A percentile compares a stretch with the other conserved stretches of the same genome.
Evolutionary conservation across 2,888 invertebrate genomes (phyloP).

Genomic region (Caenorhabditis japonica): DNA sequence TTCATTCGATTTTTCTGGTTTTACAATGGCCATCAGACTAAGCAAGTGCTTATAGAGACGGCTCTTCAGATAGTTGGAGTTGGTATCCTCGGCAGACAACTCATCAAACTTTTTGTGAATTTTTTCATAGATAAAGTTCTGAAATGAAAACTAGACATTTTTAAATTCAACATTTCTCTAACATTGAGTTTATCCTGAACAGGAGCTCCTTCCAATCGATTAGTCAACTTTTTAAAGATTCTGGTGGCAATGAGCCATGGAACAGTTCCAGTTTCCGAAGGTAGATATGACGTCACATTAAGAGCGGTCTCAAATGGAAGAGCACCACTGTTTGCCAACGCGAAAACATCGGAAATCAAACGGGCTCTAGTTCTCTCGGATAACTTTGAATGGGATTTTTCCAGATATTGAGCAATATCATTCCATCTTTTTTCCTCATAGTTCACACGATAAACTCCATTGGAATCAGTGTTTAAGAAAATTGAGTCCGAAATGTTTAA

Average conservation of each 20-base stretch:
- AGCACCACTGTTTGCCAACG: constrained; percentile 81
- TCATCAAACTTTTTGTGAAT: constrained; percentile 36
- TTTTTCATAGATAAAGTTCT: constrained; percentile 42
- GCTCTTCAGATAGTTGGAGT: constrained; percentile 27
- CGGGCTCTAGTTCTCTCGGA: constrained; percentile 80
- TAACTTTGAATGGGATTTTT: constrained; percentile 27
- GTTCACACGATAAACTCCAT: constrained; percentile 74
- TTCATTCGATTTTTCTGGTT: constrained; percentile 40
- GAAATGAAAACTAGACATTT: not conserved
- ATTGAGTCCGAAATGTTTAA: constrained; percentile 62
- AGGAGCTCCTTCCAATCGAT: constrained; percentile 40
- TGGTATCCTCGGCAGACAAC: constrained; percentile 10
- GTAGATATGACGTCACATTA: constrained; percentile 59
- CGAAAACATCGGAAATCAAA: constrained; percentile 86
- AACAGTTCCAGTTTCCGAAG: constrained; percentile 48
- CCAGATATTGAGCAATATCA: constrained; percentile 47
- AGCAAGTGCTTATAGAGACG: constrained; percentile 25
- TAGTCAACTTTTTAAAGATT: constrained; percentile 30
- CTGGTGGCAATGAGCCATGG: constrained; percentile 45
- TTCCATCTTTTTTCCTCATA: constrained; percentile 63
- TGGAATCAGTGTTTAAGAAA: constrained; percentile 71
- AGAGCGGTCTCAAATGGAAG: constrained; percentile 78
- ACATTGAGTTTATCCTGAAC: constrained; percentile 47
- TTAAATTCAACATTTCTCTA: too few species aligned
- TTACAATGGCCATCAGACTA: constrained; percentile 41